phyloP scores from a whole-genome alignment of 1,140 invertebrate genomes.

The Asbolus verrucosus region DNA sequence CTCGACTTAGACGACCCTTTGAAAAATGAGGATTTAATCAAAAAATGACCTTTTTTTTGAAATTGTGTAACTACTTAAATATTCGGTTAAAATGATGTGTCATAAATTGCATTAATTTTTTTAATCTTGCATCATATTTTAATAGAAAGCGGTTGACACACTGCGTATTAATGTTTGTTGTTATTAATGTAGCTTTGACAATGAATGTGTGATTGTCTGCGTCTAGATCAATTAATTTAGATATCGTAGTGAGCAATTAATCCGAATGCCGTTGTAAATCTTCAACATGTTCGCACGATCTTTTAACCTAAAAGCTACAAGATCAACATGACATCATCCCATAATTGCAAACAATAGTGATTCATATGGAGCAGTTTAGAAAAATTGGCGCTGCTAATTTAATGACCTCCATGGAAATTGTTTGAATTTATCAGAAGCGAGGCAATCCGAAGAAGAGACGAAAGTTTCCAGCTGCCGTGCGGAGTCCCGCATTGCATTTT shows the following conservation, averaged over 20 bases:
- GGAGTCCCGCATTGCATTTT: slow-evolving; percentile 21
- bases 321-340: slow-evolving; percentile 57
- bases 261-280: slow-evolving; percentile 55
- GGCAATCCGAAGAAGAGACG: background rate
- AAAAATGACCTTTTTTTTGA: too few species aligned
- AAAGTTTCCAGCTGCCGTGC: slow-evolving; percentile 11
- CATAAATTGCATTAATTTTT: too few species aligned
- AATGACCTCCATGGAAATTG: slow-evolving; percentile 42
- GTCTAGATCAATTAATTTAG: slow-evolving; percentile 52
- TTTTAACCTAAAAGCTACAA: slow-evolving; percentile 54
- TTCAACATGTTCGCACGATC: slow-evolving; percentile 58
- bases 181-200: slow-evolving; percentile 36
- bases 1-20: too few species aligned
- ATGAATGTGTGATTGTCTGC: slow-evolving; percentile 49
- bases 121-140: too few species aligned
- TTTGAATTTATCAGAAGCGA: slow-evolving; percentile 29
- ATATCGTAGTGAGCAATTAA: slow-evolving; percentile 53
- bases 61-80: too few species aligned
- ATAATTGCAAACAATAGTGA: slow-evolving; percentile 54
- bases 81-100: too few species aligned
- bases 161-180: background rate
- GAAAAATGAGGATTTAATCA: too few species aligned
- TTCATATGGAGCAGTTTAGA: slow-evolving; percentile 50
- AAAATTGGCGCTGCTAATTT: slow-evolving; percentile 50
- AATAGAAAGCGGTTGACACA: too few species aligned